phyloP scores from a whole-genome alignment of 2,888 invertebrate genomes.

The Prenolepis imparis region DNA sequence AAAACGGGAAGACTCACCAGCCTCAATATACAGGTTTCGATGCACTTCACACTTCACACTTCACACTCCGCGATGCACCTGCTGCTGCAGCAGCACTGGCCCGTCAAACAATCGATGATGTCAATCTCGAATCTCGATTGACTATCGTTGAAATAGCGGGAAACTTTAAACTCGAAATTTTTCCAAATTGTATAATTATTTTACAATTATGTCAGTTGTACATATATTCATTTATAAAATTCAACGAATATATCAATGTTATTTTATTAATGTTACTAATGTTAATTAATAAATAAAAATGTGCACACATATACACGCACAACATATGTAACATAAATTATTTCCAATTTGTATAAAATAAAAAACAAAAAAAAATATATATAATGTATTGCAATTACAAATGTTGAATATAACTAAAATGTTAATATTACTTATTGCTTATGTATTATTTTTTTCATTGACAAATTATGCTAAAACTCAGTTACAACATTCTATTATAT shows the following conservation, averaged over 20 bases:
- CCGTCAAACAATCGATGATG: slow-evolving; percentile 77
- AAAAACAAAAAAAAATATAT: neutral
- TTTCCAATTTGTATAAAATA: neutral
- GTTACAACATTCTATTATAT: neutral
- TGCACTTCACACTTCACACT: slow-evolving; percentile 68
- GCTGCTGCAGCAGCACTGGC: slow-evolving; percentile 72
- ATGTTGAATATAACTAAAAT: neutral
- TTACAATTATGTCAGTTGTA: neutral
- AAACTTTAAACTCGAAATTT: slow-evolving; percentile 63
- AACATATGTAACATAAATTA: neutral
- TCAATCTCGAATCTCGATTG: slow-evolving; percentile 62
- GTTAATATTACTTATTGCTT: neutral
- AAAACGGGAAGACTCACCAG: slow-evolving; percentile 62
- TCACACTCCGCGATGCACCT: slow-evolving; percentile 67
- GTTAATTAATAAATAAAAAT: neutral
- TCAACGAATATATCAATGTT: neutral
- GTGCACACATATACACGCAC: neutral
- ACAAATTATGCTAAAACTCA: neutral
- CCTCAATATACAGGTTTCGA: slow-evolving; percentile 65
- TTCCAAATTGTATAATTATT: neutral
- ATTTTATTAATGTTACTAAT: too few relatives aligned
- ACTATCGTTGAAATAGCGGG: slow-evolving; percentile 74
- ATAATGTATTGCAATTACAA: neutral
- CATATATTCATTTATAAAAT: neutral
- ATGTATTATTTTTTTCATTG: neutral